phyloP scores from a whole-genome alignment of 64 coral and sea anemone species.

The Porites australiensis region DNA sequence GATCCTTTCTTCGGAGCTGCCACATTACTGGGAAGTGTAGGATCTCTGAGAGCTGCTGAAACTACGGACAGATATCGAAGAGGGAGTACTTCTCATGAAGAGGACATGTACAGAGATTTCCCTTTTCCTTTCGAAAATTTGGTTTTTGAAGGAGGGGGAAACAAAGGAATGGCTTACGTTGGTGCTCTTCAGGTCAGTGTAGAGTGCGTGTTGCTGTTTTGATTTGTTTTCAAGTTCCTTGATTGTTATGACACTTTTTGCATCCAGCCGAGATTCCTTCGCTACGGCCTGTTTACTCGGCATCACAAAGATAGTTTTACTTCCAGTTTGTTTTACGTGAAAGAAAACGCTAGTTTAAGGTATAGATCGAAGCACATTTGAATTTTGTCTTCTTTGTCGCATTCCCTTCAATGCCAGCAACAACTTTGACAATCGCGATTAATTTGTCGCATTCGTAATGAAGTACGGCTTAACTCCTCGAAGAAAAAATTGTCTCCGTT shows the following conservation, averaged over 20 bases:
- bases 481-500: not conserved
- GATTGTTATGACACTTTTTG: conserved; percentile 16
- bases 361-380: too few species aligned
- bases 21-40: conserved; percentile 85
- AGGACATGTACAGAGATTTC: conserved; percentile 71
- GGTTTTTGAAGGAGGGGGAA: conserved; percentile 98
- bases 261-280: conserved; percentile 30
- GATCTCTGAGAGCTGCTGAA: conserved; percentile 82
- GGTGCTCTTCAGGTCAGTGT: conserved; percentile 88
- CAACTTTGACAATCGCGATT: not conserved
- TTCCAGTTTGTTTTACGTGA: not conserved
- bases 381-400: not conserved
- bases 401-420: not conserved
- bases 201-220: not conserved
- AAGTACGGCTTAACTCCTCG: not conserved
- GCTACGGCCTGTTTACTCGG: not conserved
- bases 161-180: conserved; percentile 99
- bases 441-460: not conserved
- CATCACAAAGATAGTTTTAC: not conserved
- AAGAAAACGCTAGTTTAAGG: not conserved
- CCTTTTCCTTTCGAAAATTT: conserved; percentile 93
- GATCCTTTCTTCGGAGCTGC: conserved; percentile 80
- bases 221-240: not conserved
- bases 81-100: conserved; percentile 52
- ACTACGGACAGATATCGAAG: conserved; percentile 64